phyloP scores from a whole-genome alignment of 2,797 vertebrate genomes.

The Botia almorhae region DNA sequence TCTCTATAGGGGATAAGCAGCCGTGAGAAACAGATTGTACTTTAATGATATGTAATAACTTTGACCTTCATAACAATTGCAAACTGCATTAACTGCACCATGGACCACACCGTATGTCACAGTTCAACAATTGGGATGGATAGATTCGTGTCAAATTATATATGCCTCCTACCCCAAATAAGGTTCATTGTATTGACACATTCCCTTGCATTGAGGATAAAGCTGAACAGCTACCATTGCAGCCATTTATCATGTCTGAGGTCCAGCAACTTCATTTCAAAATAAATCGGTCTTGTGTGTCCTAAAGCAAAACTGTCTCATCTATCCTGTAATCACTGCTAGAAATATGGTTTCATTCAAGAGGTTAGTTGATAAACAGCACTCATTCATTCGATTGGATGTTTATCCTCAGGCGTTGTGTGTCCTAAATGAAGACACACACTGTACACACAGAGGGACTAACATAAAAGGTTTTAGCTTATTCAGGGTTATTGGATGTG shows the following conservation, averaged over 20 bases:
- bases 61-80: neutral
- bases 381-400: slow-evolving; percentile 26
- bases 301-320: slow-evolving; percentile 11
- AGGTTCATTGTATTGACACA: too few species aligned
- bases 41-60: neutral
- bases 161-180: neutral
- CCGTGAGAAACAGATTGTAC: too few species aligned
- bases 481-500: neutral
- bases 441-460: neutral
- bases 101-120: neutral
- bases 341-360: slow-evolving; percentile 30
- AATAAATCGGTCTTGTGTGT: slow-evolving; percentile 3
- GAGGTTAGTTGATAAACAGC: slow-evolving; percentile 19
- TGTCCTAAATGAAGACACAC: neutral
- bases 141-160: neutral
- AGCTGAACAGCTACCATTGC: neutral
- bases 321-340: slow-evolving; percentile 9
- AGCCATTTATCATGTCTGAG: neutral
- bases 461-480: slow-evolving; percentile 2
- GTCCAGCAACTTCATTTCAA: neutral
- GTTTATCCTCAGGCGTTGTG: slow-evolving; percentile 29
- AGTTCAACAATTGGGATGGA: too few species aligned
- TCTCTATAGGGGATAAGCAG: too few species aligned
- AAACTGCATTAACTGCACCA: neutral
- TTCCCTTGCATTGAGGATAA: neutral